These are phyloP conservation scores for Creontiades dilutus DNA, from an alignment of 2,888 invertebrate genomes.

Conservation along the genomic window DNA sequence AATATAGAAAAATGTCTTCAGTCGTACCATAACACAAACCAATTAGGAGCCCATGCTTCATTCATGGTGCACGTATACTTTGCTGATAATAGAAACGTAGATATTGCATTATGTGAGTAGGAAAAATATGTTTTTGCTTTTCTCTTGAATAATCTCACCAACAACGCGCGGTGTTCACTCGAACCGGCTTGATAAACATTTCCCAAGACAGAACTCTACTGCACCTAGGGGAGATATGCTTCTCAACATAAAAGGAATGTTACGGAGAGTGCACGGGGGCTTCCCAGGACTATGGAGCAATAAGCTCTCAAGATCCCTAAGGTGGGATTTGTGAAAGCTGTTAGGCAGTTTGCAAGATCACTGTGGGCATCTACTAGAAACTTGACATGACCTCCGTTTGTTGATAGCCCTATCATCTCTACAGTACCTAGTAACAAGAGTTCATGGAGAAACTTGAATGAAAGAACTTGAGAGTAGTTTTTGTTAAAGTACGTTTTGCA, in stretches of 20 bases:
- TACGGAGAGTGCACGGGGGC: constrained; percentile 13
- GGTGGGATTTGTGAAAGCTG: constrained; percentile 14
- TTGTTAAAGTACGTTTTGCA: no score
- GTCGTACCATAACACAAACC: no score
- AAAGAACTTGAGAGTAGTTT: no score
- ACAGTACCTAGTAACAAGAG: neutral
- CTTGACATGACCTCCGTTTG: constrained; percentile 3
- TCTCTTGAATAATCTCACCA: neutral
- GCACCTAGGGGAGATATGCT: constrained; percentile 37
- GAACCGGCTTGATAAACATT: neutral
- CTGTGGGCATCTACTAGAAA: constrained; percentile 24
- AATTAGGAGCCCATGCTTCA: no score
- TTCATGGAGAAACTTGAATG: no score
- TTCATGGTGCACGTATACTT: no score
- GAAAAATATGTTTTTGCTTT: neutral
- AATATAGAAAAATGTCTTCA: no score
- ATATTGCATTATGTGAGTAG: no score
- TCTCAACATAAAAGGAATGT: constrained; percentile 20
- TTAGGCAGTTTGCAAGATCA: constrained; percentile 26
- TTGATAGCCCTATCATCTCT: neutral
- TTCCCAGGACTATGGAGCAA: neutral
- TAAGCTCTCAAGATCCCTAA: constrained; percentile 16
- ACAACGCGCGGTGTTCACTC: neutral
- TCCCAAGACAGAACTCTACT: neutral
- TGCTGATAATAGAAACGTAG: no score